Conservation (phyloP, 2,113 vertebrate genomes). For the Xiphophorus maculatus region DNA sequence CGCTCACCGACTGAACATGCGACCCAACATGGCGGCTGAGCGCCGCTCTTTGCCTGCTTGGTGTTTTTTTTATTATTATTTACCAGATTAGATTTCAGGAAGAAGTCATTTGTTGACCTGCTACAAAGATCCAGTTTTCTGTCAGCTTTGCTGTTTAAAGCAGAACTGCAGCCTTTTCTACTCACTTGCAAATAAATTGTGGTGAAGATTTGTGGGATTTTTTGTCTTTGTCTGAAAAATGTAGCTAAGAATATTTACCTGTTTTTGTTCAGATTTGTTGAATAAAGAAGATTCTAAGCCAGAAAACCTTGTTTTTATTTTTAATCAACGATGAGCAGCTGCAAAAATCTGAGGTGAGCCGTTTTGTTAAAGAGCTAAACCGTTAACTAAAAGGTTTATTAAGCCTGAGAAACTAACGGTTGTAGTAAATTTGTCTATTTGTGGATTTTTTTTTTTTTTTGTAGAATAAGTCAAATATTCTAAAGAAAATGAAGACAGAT, state of each 20-base stretch:
- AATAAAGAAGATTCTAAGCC: slow-evolving; percentile 7
- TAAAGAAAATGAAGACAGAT: too few relatives aligned
- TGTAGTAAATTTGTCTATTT: too few relatives aligned
- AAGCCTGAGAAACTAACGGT: too few relatives aligned
- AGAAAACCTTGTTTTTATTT: neutral
- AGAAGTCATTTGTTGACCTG: neutral
- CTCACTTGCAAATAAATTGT: neutral
- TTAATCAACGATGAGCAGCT: neutral
- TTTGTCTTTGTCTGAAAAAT: neutral
- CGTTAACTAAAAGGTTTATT: too few relatives aligned
- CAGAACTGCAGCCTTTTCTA: neutral
- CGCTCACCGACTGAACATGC: slow-evolving; percentile 15
- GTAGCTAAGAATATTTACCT: slow-evolving; percentile 3
- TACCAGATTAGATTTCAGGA: neutral
- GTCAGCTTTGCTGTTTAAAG: neutral
- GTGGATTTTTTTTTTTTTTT: too few relatives aligned
- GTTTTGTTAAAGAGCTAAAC: too few relatives aligned
- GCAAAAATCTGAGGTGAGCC: neutral
- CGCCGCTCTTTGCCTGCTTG: neutral
- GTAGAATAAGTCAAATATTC: too few relatives aligned
- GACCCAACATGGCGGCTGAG: too few relatives aligned
- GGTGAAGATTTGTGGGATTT: neutral
- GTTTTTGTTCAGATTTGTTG: slow-evolving; percentile 3
- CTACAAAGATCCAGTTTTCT: slow-evolving; percentile 15
- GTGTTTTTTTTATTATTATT: neutral